Base-by-base conservation (phyloP, 2,113 vertebrate species). In the Pteruthius melanotis region DNA sequence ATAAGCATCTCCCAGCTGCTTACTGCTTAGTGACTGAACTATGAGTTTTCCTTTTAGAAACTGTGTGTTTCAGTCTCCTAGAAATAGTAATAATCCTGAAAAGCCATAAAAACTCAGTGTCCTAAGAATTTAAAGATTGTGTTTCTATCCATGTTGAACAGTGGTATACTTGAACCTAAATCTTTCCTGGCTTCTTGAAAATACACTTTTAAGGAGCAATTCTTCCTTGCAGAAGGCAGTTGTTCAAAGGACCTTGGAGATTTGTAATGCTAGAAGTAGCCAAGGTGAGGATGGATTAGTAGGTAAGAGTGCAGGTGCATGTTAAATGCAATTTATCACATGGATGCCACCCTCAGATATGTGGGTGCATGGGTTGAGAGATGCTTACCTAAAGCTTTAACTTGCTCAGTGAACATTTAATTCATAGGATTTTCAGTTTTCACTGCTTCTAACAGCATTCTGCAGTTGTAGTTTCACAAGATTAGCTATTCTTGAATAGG, bases 291-390 rank as follows among this genome's bases (percentile, higher is more conserved):
- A 94, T 75, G 76, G 77, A 92, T 96, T 96, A 79, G 42, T 54
- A 70, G 80, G 59, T 71, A 66, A 66, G 85, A 94, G 82, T 81
- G 92, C 59, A 94, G 83, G 89, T 94, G 75, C 3, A 14, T 77
- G 88, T 77, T 92, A 96, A 95, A 92, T 93, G 77, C 61, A 83
- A 77, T 97, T 96, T 97, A 82, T 91, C 80, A 64, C 86, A 74
- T 49, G 60, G 63, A 93, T 95, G 81, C 83, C 31, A 85, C 47
- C 75, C 28, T 23, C 65, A 90, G 65, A 27, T 94, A 28, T 84
- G 57, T 85, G 65, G 40, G n/a, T 93, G 68, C 50, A 78, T 90
- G 72, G 50, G 65, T 94, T 76, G 74, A 90, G 70, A 76, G 74
- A 53, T 92, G 61, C 74, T 74, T 87, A 93, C 74, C 84, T 91